Evolutionary conservation across 2,888 invertebrate species (phyloP).

Genomic region (Caradrina clavipalpis): DNA sequence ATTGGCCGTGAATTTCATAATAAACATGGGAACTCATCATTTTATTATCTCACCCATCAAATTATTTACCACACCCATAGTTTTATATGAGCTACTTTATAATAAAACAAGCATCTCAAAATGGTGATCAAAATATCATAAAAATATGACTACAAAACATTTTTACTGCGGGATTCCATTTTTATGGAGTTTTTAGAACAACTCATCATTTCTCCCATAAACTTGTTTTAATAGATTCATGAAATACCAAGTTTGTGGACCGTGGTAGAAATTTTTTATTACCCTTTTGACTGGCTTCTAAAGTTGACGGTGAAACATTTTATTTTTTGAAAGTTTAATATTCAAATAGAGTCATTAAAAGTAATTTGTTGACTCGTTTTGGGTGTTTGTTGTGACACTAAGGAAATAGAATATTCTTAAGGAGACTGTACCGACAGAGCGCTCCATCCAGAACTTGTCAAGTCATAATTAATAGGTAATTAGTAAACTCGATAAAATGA

Average conservation of each 20-base stretch:
- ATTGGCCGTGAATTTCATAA: neutral
- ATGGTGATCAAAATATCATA: constrained; percentile 75
- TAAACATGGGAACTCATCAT: constrained; percentile 3
- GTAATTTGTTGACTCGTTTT: constrained; percentile 36
- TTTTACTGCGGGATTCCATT: constrained; percentile 75
- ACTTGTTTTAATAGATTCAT: constrained; percentile 77
- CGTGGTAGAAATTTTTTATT: constrained; percentile 66
- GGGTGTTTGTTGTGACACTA: constrained; percentile 31
- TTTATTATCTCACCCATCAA: constrained; percentile 32
- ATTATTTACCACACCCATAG: constrained; percentile 46
- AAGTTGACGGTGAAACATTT: constrained; percentile 52
- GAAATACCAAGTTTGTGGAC: constrained; percentile 63
- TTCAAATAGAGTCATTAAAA: constrained; percentile 54
- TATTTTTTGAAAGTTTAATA: constrained; percentile 50
- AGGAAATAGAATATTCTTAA: neutral
- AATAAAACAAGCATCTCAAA: constrained; percentile 68
- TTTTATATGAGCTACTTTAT: constrained; percentile 60
- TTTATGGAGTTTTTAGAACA: constrained; percentile 82
- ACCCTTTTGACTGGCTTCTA: constrained; percentile 61
- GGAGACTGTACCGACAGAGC: neutral
- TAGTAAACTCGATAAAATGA: no score
- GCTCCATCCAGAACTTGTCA: no score
- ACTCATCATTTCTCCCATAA: constrained; percentile 85
- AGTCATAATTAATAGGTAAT: no score
- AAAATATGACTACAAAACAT: constrained; percentile 76